Evolutionary conservation across 2,888 invertebrate genomes (phyloP), one percentile per base, ranked within the genome.

Genomic region (Itoplectis maculator): DNA sequence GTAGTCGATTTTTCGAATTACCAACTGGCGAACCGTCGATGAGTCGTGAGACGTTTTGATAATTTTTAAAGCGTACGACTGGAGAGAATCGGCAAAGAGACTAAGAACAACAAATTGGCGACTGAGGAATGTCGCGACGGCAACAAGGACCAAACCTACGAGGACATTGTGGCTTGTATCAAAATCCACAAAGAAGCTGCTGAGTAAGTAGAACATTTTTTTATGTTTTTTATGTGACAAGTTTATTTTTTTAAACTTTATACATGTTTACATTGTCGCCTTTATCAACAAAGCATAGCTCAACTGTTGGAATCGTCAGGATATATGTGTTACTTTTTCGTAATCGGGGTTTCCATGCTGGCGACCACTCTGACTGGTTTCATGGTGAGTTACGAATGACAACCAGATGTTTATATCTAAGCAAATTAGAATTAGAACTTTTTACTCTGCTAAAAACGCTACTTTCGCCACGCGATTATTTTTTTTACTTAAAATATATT

Each of bases 281-380:
- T 79, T n/a, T 68, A 7, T 11, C 1, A 0, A 37, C 6, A 6
- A 68, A 88, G 88, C 42, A 86, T 86, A 15, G 85, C 84, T 2
- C 74, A 42, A 6, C 40, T 72, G n/a, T 66, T 89, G 47, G 83
- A 89, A 29, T 75, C 81, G 0, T 86, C 88, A 5, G 87, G 87
- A 45, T 84, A 85, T 8, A 68, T 82, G 6, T 87, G 87, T 13
- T 88, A 84, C 49, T 85, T 89, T 54, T 74, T 89, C 35, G 87
- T 88, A 80, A 45, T 89, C 54, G 87, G 87, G 29, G 63, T 87
- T 5, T 87, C 85, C 65, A 87, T 89, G 88, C 18, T 87, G 15
- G 83, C 85, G 18, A 84, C 88, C 15, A 89, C 86, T 61, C 88
- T 89, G 51, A 87, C 87, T 0, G 85, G 85, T 45, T 89, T 87